Conservation (phyloP, 2,888 invertebrate genomes). For the Drosophila meridionalis region DNA sequence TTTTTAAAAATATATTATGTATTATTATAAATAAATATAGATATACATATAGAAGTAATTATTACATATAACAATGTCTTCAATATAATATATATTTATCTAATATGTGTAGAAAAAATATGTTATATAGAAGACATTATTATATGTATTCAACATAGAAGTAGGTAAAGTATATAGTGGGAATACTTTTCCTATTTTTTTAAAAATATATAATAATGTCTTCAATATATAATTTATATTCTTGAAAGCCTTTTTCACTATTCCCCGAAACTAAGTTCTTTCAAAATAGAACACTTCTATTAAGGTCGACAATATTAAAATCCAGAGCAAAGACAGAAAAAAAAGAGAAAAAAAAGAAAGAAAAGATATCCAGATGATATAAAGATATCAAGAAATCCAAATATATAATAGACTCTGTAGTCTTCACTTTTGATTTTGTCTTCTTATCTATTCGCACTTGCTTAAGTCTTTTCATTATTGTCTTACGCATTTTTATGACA, state of each 20-base stretch:
- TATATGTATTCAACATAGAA: no score
- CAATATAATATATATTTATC: no score
- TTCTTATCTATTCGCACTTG: not conserved
- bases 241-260: no score
- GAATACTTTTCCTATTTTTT: not conserved
- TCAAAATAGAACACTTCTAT: not conserved
- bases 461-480: not conserved
- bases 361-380: not conserved
- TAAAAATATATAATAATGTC: no score
- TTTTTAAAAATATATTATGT: no score
- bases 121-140: not conserved
- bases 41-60: no score
- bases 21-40: no score
- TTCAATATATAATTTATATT: not conserved
- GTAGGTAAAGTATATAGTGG: not conserved
- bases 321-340: no score
- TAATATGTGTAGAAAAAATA: no score
- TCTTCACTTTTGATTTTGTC: not conserved
- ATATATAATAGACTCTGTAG: not conserved
- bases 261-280: not conserved
- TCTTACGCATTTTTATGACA: not conserved
- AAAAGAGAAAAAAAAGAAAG: not conserved
- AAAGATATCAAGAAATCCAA: no score
- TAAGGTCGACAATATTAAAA: not conserved
- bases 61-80: no score